Percentiles rank a stretch among this genome's conserved stretches.
Conservation (phyloP, 1,140 invertebrate species). For the Drosophila bifasciata region DNA sequence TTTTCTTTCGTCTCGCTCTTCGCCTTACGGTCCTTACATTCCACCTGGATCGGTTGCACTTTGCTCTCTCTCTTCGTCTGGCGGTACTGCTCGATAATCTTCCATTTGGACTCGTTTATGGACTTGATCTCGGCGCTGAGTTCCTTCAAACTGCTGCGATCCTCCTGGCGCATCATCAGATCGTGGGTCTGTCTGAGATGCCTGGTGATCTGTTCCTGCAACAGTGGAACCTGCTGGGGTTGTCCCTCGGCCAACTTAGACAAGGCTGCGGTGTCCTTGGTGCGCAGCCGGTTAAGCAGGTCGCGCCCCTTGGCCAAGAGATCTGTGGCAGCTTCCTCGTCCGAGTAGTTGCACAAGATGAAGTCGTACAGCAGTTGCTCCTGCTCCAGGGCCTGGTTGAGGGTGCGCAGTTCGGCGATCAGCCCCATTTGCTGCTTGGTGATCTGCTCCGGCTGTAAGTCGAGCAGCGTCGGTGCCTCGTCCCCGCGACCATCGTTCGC, state of each 20-base stretch:
- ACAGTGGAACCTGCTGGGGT: conserved; percentile 89
- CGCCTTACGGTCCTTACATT: conserved; percentile 91
- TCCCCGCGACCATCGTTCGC: conserved; percentile 7
- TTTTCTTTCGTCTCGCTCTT: conserved; percentile 86
- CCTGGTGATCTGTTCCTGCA: conserved; percentile 91
- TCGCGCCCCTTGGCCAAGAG: conserved; percentile 91
- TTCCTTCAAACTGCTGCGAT: conserved; percentile 90
- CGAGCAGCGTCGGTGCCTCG: conserved; percentile 20
- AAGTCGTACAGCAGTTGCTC: conserved; percentile 91
- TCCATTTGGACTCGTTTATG: conserved; percentile 93
- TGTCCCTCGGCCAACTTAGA: conserved; percentile 89
- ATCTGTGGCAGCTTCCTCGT: conserved; percentile 86
- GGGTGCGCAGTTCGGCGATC: conserved; percentile 88
- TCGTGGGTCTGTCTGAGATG: conserved; percentile 90
- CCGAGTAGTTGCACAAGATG: conserved; percentile 87
- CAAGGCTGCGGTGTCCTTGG: conserved; percentile 73
- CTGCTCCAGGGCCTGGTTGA: conserved; percentile 89
- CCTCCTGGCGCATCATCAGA: conserved; percentile 92
- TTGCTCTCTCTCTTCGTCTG: conserved; percentile 92
- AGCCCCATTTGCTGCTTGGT: conserved; percentile 83
- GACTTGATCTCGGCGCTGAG: conserved; percentile 90
- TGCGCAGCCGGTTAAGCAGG: conserved; percentile 87
- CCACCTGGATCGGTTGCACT: conserved; percentile 90
- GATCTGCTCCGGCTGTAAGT: conserved; percentile 57
- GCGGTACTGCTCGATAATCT: conserved; percentile 92